A percentile compares a stretch with the other conserved stretches of the same genome.
Conservation (phyloP, 2,113 vertebrate genomes). For the Butorides virescens region DNA sequence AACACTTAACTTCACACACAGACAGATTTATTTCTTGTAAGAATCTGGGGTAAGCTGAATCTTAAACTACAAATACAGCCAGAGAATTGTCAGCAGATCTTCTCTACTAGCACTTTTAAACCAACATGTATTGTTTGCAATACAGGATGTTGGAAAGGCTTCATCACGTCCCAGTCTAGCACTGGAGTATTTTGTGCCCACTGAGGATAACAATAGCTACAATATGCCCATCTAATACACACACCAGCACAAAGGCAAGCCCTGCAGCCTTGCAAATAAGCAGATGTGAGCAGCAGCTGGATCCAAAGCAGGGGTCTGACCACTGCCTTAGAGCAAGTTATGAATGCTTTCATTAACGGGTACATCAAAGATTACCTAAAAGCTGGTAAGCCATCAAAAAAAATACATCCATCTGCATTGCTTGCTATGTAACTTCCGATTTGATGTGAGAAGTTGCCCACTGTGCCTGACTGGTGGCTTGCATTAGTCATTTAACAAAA, state of each 20-base stretch:
- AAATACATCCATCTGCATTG: not conserved
- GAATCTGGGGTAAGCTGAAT: not conserved
- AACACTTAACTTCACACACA: not conserved
- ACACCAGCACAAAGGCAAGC: not conserved
- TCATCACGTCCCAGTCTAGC: rapidly evolving
- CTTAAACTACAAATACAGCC: not conserved
- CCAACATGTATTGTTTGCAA: no score
- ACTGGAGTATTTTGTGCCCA: not conserved
- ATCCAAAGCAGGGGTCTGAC: not conserved
- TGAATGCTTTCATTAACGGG: not conserved
- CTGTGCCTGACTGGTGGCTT: not conserved
- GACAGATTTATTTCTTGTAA: not conserved
- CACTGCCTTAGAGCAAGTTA: not conserved
- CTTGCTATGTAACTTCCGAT: not conserved
- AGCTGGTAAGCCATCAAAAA: not conserved
- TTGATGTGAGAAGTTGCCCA: not conserved
- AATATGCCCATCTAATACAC: rapidly evolving
- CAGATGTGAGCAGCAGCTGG: not conserved
- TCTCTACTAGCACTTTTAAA: not conserved
- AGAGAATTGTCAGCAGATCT: not conserved
- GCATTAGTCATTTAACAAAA: not conserved
- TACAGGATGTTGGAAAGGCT: not conserved
- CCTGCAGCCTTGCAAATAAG: not conserved
- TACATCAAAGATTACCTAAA: not conserved
- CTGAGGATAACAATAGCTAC: rapidly evolving